Evolutionary conservation across 1,140 invertebrate species (phyloP).

Genomic region (Pachypeltis micranthus): DNA sequence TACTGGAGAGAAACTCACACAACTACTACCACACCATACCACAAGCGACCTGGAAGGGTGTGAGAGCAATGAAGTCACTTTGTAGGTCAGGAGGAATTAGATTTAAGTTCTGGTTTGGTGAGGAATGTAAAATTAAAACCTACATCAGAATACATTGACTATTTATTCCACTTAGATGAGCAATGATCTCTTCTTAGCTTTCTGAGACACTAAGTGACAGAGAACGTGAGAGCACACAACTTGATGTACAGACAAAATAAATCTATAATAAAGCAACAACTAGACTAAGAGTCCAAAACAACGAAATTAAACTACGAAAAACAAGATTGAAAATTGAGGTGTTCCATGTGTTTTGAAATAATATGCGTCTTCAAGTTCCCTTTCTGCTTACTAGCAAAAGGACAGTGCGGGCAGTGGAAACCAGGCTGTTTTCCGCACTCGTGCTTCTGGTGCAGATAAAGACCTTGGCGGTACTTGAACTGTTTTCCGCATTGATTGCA

Average conservation of each 20-base stretch:
- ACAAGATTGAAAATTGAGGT: neutral
- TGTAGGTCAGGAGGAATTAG: too few species aligned
- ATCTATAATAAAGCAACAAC: constrained; percentile 2
- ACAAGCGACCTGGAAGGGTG: too few species aligned
- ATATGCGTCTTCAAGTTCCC: constrained; percentile 13
- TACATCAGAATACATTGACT: too few species aligned
- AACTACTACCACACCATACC: too few species aligned
- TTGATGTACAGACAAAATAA: too few species aligned
- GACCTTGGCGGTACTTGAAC: constrained; percentile 24
- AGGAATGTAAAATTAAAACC: too few species aligned
- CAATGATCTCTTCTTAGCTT: neutral
- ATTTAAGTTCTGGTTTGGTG: too few species aligned
- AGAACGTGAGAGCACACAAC: too few species aligned
- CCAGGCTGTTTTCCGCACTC: constrained; percentile 48
- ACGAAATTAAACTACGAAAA: too few species aligned
- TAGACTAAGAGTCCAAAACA: neutral
- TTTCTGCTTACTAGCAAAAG: constrained; percentile 20
- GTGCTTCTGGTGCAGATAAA: constrained; percentile 35
- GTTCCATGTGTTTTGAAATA: constrained; percentile 21
- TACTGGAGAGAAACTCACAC: too few species aligned
- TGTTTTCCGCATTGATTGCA: constrained; percentile 24
- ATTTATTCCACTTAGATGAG: neutral
- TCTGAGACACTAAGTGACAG: neutral
- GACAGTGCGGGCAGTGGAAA: constrained; percentile 50
- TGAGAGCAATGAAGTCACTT: too few species aligned